These are phyloP conservation scores for Apis laboriosa DNA, from an alignment of 1,140 invertebrate genomes.

Conservation along the genomic window DNA sequence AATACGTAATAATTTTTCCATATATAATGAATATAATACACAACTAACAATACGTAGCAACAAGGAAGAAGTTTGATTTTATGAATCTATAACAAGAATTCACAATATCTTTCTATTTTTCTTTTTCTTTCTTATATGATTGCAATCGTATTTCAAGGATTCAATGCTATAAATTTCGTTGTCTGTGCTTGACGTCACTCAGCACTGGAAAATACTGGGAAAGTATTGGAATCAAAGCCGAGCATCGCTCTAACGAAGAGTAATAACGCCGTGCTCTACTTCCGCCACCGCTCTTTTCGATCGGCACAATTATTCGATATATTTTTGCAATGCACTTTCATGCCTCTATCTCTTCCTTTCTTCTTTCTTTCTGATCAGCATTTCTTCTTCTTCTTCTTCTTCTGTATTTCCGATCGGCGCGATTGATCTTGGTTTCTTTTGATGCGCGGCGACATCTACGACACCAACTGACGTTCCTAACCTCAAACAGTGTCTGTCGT, in stretches of 20 bases:
- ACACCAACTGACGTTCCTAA: background rate
- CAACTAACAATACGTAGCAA: conserved; percentile 34
- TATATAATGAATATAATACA: conserved; percentile 43
- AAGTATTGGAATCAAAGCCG: conserved; percentile 4
- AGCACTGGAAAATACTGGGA: no score
- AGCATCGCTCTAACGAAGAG: conserved; percentile 25
- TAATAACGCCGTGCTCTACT: background rate
- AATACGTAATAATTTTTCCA: conserved; percentile 16
- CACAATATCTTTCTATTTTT: no score
- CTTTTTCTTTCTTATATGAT: background rate
- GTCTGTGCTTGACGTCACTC: no score
- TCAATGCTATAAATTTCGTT: background rate
- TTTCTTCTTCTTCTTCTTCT: background rate
- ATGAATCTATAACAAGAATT: no score
- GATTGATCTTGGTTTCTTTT: conserved; percentile 14
- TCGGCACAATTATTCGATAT: background rate
- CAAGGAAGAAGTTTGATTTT: conserved; percentile 42
- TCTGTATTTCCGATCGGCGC: background rate
- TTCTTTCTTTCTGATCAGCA: background rate
- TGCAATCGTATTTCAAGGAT: background rate
- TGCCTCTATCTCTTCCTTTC: background rate
- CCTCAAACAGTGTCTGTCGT: background rate
- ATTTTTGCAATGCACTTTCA: background rate
- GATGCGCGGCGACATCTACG: background rate
- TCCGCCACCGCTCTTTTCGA: background rate